These are phyloP conservation scores for Cryptotermes secundus DNA, from an alignment of 1,140 invertebrate species.

Conservation along the genomic window DNA sequence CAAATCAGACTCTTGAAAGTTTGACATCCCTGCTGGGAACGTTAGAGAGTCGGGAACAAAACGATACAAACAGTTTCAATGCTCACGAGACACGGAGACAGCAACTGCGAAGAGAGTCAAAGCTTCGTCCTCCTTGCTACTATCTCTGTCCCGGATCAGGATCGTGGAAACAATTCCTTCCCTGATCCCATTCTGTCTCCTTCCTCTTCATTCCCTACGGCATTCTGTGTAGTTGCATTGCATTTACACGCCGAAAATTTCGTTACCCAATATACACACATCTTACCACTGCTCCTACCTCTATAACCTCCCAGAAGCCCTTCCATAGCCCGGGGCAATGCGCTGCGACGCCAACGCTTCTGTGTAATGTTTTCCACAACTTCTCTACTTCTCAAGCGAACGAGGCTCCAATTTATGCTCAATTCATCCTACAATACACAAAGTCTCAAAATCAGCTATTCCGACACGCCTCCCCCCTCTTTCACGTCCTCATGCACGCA, in stretches of 20 bases:
- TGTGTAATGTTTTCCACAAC: constrained; percentile 12
- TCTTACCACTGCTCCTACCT: neutral
- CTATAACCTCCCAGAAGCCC: neutral
- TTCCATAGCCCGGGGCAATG: neutral
- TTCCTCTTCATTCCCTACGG: neutral
- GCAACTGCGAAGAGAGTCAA: neutral
- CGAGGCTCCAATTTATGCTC: constrained; percentile 10
- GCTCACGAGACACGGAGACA: neutral
- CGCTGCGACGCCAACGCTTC: neutral
- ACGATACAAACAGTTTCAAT: neutral
- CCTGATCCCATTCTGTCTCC: neutral
- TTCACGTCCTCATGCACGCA: neutral
- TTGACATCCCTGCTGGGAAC: neutral
- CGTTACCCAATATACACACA: constrained; percentile 19
- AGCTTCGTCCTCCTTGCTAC: neutral
- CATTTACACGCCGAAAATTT: constrained; percentile 17
- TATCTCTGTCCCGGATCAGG: neutral
- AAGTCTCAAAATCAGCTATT: constrained; percentile 19
- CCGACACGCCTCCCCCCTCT: neutral
- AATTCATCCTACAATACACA: neutral
- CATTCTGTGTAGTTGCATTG: constrained; percentile 1
- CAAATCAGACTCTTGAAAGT: neutral
- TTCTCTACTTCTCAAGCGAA: neutral
- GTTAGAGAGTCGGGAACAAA: neutral
- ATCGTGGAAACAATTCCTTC: constrained; percentile 9